Base-by-base conservation (phyloP, 2,888 invertebrate species). In the Hedychridium roseum region DNA sequence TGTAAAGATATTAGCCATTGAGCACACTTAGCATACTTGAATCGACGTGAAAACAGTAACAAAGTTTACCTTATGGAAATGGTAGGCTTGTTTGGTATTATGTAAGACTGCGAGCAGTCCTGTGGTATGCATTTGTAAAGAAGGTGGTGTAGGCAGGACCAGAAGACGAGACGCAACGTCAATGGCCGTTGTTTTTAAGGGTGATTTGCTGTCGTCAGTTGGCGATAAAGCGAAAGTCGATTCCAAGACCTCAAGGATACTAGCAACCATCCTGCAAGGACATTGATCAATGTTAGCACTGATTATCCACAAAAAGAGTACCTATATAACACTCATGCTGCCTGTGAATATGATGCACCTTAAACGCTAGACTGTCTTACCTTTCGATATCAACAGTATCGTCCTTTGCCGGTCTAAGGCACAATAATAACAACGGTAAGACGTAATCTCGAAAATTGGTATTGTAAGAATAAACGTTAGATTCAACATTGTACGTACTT, bases 61-160 rank as follows among this genome's bases (percentile, higher is more conserved):
- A n/a, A n/a, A n/a, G n/a, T 11, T 50, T 70, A 88, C 93, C 84
- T 95, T 97, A 73, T 93, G 94, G 64, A 86, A 86, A 73, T 96
- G 93, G 78, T 96, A 97, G 3, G 85, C 79, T 18, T 85, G 81
- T 32, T 88, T 86, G 20, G 88, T 88, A 17, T 87, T 84, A 69
- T 90, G 88, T 21, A 97, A 79, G 0, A 94, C 89, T 0, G 93
- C 88, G 60, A 97, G 79, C 47, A 97, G 83, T 18, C 90, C 89
- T 70, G 93, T 94, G 1, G 93, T 90, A 51, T 89, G 88, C 43
- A 88, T 84, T 74, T 91, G 90, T 3, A 92, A 87, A 6, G 84
- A 82, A 38, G 85, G 83, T 1, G 90, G 88, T 11, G 89, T 88
- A 1, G 91, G 89, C 57, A 91, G 74, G 11, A 88, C 85, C 26